phyloP scores from a whole-genome alignment of 2,888 invertebrate species.

The Lamproptera curius region DNA sequence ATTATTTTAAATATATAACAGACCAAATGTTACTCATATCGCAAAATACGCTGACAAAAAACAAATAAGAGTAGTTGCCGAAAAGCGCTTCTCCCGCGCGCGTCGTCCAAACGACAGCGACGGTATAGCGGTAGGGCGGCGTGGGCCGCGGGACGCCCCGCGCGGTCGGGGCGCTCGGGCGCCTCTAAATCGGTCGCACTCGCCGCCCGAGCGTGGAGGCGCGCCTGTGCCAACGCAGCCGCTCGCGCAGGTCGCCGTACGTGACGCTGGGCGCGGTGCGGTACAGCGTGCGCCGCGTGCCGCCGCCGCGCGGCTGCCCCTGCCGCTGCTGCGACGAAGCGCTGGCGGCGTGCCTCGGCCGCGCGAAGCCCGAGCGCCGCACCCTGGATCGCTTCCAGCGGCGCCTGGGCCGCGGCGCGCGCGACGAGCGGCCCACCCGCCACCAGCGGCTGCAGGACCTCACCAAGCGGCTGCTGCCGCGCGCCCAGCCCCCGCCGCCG shows the following conservation, averaged over 20 bases:
- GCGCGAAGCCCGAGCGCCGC: constrained; percentile 77
- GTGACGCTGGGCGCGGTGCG: constrained; percentile 84
- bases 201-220: constrained; percentile 64
- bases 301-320: constrained; percentile 77
- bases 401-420: constrained; percentile 81
- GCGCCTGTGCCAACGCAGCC: constrained; percentile 47
- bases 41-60: too few species aligned
- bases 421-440: constrained; percentile 72
- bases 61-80: background rate
- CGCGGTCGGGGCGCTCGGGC: constrained; percentile 65
- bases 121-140: constrained; percentile 31
- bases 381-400: constrained; percentile 91
- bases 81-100: background rate
- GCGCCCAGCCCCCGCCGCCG: constrained; percentile 48
- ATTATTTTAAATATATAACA: too few species aligned
- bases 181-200: constrained; percentile 72
- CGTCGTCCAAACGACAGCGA: constrained; percentile 14
- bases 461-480: constrained; percentile 86
- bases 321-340: constrained; percentile 77
- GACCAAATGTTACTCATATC: too few species aligned
- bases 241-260: constrained; percentile 74
- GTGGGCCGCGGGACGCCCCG: constrained; percentile 72
- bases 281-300: constrained; percentile 83
- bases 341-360: constrained; percentile 73
- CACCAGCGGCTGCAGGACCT: constrained; percentile 88